Base-by-base conservation (phyloP, 2,797 vertebrate genomes). In the Galago senegalensis region DNA sequence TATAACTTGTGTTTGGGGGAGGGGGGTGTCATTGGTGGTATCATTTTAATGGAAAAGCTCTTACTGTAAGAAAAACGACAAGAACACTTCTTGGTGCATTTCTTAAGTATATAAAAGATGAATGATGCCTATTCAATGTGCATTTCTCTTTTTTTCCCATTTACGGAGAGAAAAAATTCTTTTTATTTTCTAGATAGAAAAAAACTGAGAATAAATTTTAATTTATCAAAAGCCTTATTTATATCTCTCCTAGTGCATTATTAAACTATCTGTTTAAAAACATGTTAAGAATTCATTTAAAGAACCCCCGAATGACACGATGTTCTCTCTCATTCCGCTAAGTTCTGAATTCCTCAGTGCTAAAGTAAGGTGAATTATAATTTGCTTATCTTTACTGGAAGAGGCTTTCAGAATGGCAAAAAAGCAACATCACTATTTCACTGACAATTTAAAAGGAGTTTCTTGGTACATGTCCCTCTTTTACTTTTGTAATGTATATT, bases 81-180 rank as follows among this genome's bases (percentile, higher is more conserved):
- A 60, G 11, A 80, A 87, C 70, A 31, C n/a, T 79, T 83, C 3
- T 23, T 37, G 49, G 23, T 40, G 2, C 10, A 16, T 31, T 53
- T 95, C 69, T 37, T 90, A 37, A 96, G 7, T 37, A 82, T 37
- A 75, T 70, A 60, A 73, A 93, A 11, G 25, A 56, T 72, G 18
- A 73, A 5, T 73, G 46, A 23, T 69, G 0, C 61, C 53, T 81
- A 63, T 34, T 82, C 90, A 85, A 56, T 49, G 37, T 56, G 17
- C 4, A 4, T 73, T 70, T 73, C 61, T 56, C 25, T 40, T 85
- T 76, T 5, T 79, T 77, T 86, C 5, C 40, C 77, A 49, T 27
- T 61, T 65, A 40, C 31, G 20, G 27, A 49, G 14, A 34, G 25
- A 82, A 93, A 61, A 81, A 27, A 73, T 31, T 40, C 2, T 63